Evolutionary conservation across 2,888 invertebrate species (phyloP).

Genomic region (Chymomyza amoena): DNA sequence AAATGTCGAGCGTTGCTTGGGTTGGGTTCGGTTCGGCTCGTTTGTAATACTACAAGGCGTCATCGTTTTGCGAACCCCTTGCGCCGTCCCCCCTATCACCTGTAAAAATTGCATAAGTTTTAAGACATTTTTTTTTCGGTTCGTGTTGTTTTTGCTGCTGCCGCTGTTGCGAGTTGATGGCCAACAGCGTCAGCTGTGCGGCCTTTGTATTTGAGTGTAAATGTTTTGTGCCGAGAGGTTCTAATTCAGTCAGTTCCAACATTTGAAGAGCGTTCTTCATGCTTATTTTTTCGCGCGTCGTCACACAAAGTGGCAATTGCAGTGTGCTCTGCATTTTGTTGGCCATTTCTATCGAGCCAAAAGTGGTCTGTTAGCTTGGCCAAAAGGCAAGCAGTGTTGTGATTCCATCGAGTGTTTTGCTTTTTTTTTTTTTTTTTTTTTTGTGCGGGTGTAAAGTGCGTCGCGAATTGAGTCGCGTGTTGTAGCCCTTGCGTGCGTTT

Average conservation of each 20-base stretch:
- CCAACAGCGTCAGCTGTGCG: background rate
- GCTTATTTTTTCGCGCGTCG: conserved; percentile 48
- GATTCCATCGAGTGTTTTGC: conserved; percentile 59
- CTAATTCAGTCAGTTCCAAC: background rate
- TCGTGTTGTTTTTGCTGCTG: background rate
- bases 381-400: conserved; percentile 27
- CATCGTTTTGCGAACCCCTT: background rate
- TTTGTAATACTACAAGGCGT: background rate
- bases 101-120: conserved; percentile 65
- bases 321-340: background rate
- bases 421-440: conserved; percentile 27
- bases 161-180: background rate
- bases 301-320: background rate
- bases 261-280: conserved; percentile 8
- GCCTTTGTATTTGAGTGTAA: background rate
- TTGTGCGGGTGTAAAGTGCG: conserved; percentile 2
- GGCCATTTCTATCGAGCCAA: background rate
- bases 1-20: conserved; percentile 54
- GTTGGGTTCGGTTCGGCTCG: background rate
- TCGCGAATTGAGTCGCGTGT: background rate
- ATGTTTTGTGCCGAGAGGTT: background rate
- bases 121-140: background rate
- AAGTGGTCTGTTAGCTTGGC: conserved; percentile 28
- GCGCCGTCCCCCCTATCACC: conserved; percentile 43
- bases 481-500: background rate